phyloP scores from a whole-genome alignment of 2,797 vertebrate genomes.

The Lepidocolaptes lacrymiger region DNA sequence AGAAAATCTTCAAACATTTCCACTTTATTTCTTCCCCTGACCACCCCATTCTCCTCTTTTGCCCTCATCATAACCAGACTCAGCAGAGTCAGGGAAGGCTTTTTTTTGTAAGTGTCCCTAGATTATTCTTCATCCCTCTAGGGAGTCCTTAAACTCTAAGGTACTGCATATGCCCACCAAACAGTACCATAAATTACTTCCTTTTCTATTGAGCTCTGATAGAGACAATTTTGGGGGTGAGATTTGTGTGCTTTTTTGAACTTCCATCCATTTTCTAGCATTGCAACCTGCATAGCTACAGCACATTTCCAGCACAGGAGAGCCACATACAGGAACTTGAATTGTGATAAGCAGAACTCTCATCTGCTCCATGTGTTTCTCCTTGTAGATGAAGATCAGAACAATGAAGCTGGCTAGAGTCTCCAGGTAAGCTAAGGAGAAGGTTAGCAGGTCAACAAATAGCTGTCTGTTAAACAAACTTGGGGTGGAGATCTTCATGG shows the following conservation, averaged over 20 bases:
- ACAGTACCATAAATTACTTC: not conserved
- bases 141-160: not conserved
- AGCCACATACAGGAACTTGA: not conserved
- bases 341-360: not conserved
- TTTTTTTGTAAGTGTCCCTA: not conserved
- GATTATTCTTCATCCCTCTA: not conserved
- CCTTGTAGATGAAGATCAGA: slow-evolving; percentile 78
- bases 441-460: not conserved
- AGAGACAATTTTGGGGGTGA: not conserved
- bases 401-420: slow-evolving; percentile 75
- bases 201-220: not conserved
- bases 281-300: not conserved
- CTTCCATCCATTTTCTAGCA: not conserved
- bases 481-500: not conserved
- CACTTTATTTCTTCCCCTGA: not conserved
- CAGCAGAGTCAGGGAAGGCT: not conserved
- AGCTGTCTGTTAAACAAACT: not conserved
- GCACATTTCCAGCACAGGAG: not conserved
- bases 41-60: not conserved
- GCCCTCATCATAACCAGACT: not conserved
- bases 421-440: slow-evolving; percentile 72
- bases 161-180: not conserved
- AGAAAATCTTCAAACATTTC: not conserved
- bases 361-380: not conserved
- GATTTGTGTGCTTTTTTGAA: not conserved